A percentile compares a stretch with the other conserved stretches of the same genome.
phyloP scores from a whole-genome alignment of 1,140 invertebrate genomes.

The Hesperophylax magnus region DNA sequence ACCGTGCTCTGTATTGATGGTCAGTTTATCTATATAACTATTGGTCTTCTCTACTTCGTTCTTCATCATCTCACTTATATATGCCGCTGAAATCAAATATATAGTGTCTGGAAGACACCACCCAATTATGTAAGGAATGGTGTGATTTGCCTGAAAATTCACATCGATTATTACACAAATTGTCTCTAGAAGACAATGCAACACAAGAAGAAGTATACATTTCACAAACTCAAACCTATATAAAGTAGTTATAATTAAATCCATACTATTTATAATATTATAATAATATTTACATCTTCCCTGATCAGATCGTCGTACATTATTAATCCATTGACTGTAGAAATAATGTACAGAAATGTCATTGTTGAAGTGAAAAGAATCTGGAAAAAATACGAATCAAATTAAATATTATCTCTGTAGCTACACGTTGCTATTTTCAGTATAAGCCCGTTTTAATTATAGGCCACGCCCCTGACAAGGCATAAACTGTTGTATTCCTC shows the following conservation, averaged over 20 bases:
- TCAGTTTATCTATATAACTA: slow-evolving; percentile 50
- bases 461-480: too few relatives aligned
- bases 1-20: slow-evolving; percentile 41
- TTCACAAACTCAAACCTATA: too few relatives aligned
- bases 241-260: too few relatives aligned
- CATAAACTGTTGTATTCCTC: too few relatives aligned
- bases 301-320: slow-evolving; percentile 44
- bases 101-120: slow-evolving; percentile 38
- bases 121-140: slow-evolving; percentile 29
- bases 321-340: slow-evolving; percentile 50
- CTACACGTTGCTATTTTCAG: too few relatives aligned
- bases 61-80: slow-evolving; percentile 48
- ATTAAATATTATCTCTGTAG: too few relatives aligned
- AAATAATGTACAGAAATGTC: slow-evolving; percentile 49
- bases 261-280: too few relatives aligned
- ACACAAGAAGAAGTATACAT: too few relatives aligned
- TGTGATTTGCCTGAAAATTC: slow-evolving; percentile 30
- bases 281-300: slow-evolving; percentile 36
- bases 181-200: too few relatives aligned
- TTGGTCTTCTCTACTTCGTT: slow-evolving; percentile 49
- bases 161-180: background rate
- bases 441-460: too few relatives aligned
- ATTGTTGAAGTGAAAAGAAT: slow-evolving; percentile 43
- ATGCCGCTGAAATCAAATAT: slow-evolving; percentile 44
- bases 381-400: slow-evolving; percentile 32